These are phyloP conservation scores for Aplochiton taeniatus DNA, from an alignment of 2,797 vertebrate species.

Conservation along the genomic window DNA sequence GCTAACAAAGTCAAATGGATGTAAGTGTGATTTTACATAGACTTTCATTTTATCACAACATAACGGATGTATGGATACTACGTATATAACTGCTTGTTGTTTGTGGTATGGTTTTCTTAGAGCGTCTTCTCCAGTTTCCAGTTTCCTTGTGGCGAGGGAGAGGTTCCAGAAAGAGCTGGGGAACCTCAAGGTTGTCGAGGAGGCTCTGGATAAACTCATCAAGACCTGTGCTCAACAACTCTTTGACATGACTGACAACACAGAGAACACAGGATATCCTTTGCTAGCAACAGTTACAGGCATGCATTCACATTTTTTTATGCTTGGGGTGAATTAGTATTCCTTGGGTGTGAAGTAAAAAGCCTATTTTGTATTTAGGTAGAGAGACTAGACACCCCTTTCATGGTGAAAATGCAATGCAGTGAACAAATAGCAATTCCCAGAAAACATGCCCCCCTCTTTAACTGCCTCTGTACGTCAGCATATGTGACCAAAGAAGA, in stretches of 20 bases:
- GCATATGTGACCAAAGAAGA: conserved; percentile 91
- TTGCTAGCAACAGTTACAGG: conserved; percentile 30
- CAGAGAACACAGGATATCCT: conserved; percentile 89
- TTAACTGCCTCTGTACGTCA: conserved; percentile 71
- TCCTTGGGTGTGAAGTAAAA: too few relatives aligned
- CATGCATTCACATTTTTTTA: too few relatives aligned
- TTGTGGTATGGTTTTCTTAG: conserved; percentile 55
- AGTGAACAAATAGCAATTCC: too few relatives aligned
- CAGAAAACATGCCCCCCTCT: conserved; percentile 53
- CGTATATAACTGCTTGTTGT: too few relatives aligned
- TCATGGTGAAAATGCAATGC: too few relatives aligned
- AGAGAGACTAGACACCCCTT: too few relatives aligned
- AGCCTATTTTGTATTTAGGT: too few relatives aligned
- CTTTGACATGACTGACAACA: conserved; percentile 84
- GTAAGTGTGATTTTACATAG: conserved; percentile 74
- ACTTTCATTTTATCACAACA: too few relatives aligned
- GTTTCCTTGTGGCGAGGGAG: conserved; percentile 50
- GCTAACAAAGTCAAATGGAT: conserved; percentile 87
- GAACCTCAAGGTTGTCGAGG: conserved; percentile 85
- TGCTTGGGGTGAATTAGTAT: too few relatives aligned
- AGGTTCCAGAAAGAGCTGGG: conserved; percentile 78
- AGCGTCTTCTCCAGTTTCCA: conserved; percentile 67
- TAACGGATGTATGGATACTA: too few relatives aligned
- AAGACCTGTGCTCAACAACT: conserved; percentile 88
- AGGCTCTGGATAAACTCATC: conserved; percentile 87